Conservation (phyloP, 2,888 invertebrate genomes). For the Apodemia mormo region DNA sequence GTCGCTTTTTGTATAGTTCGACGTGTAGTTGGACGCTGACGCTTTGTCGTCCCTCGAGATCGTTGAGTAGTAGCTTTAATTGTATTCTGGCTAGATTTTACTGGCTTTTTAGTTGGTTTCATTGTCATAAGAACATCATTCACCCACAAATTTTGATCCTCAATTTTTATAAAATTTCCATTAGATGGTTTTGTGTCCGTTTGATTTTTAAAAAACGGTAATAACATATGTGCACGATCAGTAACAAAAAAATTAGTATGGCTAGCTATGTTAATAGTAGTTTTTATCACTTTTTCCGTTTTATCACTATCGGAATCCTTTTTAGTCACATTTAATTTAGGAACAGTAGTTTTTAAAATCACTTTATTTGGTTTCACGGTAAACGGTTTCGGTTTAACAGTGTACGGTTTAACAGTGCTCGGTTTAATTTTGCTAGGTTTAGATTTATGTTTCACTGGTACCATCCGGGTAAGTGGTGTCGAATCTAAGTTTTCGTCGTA, state of each 20-base stretch:
- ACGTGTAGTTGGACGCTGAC: conserved; percentile 40
- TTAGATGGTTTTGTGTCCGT: conserved; percentile 36
- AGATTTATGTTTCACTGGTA: conserved; percentile 44
- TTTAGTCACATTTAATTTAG: conserved; percentile 63
- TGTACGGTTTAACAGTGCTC: not conserved
- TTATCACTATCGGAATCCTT: conserved; percentile 53
- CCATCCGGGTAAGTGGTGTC: conserved; percentile 48
- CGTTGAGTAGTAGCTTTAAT: conserved; percentile 40
- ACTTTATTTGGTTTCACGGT: conserved; percentile 51
- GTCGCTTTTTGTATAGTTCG: conserved; percentile 38
- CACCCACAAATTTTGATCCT: conserved; percentile 54
- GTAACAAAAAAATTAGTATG: conserved; percentile 74
- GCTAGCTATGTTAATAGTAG: conserved; percentile 72
- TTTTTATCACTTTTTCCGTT: conserved; percentile 63
- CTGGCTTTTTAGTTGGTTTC: conserved; percentile 42
- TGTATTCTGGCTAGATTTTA: conserved; percentile 14
- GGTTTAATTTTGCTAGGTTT: conserved; percentile 27
- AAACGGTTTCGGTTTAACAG: conserved; percentile 10
- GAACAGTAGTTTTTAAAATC: conserved; percentile 56
- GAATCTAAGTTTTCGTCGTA: conserved; percentile 62
- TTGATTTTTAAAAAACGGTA: conserved; percentile 31
- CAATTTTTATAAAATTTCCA: conserved; percentile 43
- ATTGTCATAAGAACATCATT: conserved; percentile 43
- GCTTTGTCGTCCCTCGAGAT: conserved; percentile 38
- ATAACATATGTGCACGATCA: conserved; percentile 48